These are phyloP conservation scores for Naso thynnoides DNA, from an alignment of 2,797 vertebrate genomes.

Conservation along the genomic window DNA sequence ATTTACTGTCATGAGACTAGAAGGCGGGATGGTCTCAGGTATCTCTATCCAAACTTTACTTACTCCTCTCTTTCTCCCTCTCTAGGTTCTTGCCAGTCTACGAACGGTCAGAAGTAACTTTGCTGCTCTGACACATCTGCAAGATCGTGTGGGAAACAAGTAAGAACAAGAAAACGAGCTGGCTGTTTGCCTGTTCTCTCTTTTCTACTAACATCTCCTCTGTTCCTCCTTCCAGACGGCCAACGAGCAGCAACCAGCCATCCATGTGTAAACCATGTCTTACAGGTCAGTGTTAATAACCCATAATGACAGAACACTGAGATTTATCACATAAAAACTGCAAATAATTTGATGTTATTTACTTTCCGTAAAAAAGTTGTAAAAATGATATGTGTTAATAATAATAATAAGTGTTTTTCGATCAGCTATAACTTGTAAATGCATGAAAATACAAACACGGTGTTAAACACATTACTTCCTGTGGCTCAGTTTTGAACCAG, in stretches of 20 bases:
- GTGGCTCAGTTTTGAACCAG: not conserved
- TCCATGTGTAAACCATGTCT: slow-evolving; percentile 83
- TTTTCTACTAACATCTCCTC: slow-evolving; percentile 22
- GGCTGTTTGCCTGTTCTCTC: slow-evolving; percentile 1
- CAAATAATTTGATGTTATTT: not conserved
- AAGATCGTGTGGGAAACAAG: slow-evolving; percentile 86
- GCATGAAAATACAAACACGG: not conserved
- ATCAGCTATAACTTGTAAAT: not conserved
- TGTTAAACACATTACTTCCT: not conserved
- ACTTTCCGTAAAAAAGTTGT: not conserved
- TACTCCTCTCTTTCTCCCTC: not conserved
- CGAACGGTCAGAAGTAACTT: slow-evolving; percentile 92
- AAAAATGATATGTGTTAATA: not conserved
- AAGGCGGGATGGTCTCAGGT: not conserved
- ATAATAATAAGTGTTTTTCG: too few species aligned
- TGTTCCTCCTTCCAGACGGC: slow-evolving; percentile 78
- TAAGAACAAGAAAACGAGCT: slow-evolving; percentile 69
- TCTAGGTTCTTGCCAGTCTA: slow-evolving; percentile 94
- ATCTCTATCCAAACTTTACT: not conserved
- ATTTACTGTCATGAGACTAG: not conserved
- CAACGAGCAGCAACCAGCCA: slow-evolving; percentile 78
- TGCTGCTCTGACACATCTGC: slow-evolving; percentile 87
- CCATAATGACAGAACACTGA: not conserved
- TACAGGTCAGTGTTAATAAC: slow-evolving; percentile 82
- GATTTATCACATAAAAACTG: not conserved